Evolutionary conservation across 1,140 invertebrate genomes (phyloP), one percentile per base, ranked within the genome.

Genomic region (Lethocerus indicus): DNA sequence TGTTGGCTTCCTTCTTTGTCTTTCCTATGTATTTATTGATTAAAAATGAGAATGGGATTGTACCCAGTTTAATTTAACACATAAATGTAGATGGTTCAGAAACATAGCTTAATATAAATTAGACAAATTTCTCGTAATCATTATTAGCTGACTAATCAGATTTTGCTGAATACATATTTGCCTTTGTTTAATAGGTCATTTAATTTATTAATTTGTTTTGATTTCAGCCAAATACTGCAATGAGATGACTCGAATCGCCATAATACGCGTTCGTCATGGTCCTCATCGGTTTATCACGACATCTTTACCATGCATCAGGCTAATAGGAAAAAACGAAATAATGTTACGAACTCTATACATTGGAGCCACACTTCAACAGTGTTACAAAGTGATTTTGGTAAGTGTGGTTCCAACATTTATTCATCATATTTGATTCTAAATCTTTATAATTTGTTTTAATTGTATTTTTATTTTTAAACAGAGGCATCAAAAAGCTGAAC

Each of bases 291-390:
- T 81, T 62, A 66, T 85, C 5, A 66, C 77, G 1, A 78, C 75
- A 57, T 66, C 69, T 49, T 61, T 86, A 54, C 79, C 81, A 25
- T 66, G 75, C 53, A 70, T 85, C 39, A 78, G 67, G 29, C 64
- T 73, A 58, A 65, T 85, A 35, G 74, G 71, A 16, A 70, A 73
- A 27, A 66, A 73, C 49, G 60, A 66, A n/a, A 74, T 79, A 1
- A 66, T 60, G 41, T 57, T 83, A 26, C 72, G 71, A 45, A 82
- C 75, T 35, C 61, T 84, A 16, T 83, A 84, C 59, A 67, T 74
- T 1, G 81, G 82, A 39, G 82, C 81, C n/a, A 83, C 82, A 12
- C 66, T 87, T 21, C 81, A 75, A 61, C 77, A 85, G 47, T 83
- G 81, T 64, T 83, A 81, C 60, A 71, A 74, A 55, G 83, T 79